Base-by-base conservation (phyloP, 2,888 invertebrate genomes). In the Amblyjoppa fuscipennis region DNA sequence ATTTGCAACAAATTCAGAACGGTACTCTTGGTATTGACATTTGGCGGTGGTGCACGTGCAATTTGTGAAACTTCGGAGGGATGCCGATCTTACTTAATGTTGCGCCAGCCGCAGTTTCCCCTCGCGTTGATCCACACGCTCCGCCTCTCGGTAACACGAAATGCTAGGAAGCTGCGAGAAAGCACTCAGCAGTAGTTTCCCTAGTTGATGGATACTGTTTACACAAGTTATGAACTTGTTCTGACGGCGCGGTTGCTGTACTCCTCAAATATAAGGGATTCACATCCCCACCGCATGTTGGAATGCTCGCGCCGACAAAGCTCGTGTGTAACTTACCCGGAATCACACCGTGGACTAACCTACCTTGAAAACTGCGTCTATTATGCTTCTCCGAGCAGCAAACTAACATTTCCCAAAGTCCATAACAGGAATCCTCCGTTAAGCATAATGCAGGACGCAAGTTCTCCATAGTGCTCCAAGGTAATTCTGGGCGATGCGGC, bases 151-250 rank as follows among this genome's bases (percentile, higher is more conserved):
- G 28, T 71, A 38, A 38, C 53, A 56, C 45, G 69, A 51, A 59
- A 59, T 59, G 4, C 28, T 25, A 5, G 25, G 69, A 51, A 11
- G 31, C 38, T 73, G 73, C 13, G 20, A 38, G 71, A 13, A 56
- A 25, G 31, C 34, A 25, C 41, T 74, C 41, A 28, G 71, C 53
- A 71, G 53, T 28, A 45, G 59, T 34, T 53, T 53, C 71, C 45
- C 9, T 16, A 38, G 53, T 11, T 25, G 73, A 73, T 25, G 56
- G 3, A 28, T 28, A 28, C 59, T 28, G 28, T 9, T 25, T 25
- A 28, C 59, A 13, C 59, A 59, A 59, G 59, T 59, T 59, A 59
- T 59, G 59, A 25, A 59, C 59, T 59, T 59, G 59, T 59, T 28
- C 59, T 28, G 1, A 59, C 28, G 28, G 28, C 9, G 11, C 59